Evolutionary conservation across 2,113 vertebrate species (phyloP).

Genomic region (Toxostoma redivivum): DNA sequence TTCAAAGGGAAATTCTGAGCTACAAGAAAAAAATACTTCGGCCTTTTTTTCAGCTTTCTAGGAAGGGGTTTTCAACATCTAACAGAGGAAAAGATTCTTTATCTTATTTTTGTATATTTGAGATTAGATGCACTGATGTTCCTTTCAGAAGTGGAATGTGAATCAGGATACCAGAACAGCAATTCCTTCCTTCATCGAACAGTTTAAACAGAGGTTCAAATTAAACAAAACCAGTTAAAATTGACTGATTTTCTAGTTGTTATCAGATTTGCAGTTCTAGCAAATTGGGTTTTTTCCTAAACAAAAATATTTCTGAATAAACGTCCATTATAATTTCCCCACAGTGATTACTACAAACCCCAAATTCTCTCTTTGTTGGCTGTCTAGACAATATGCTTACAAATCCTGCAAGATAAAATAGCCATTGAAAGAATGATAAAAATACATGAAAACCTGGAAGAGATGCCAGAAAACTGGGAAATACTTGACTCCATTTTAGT

Average conservation of each 20-base stretch:
- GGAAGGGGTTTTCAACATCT: neutral
- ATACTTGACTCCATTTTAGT: neutral
- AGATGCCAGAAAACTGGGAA: neutral
- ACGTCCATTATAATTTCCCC: neutral
- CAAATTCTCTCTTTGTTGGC: neutral
- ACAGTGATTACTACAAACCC: neutral
- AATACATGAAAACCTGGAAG: neutral
- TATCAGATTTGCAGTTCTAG: neutral
- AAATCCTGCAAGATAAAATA: neutral
- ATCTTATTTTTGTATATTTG: neutral
- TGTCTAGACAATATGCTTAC: neutral
- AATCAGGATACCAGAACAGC: neutral
- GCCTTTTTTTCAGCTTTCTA: conserved; percentile 28
- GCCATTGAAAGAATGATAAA: neutral
- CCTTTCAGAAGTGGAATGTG: neutral
- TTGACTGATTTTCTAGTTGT: neutral
- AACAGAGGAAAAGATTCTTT: neutral
- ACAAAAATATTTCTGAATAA: neutral
- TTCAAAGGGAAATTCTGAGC: conserved; percentile 30
- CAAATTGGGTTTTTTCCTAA: neutral
- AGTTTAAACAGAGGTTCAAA: neutral
- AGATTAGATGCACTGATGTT: neutral
- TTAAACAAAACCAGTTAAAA: neutral
- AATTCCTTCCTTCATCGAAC: neutral
- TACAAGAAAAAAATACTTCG: neutral